A percentile compares a stretch with the other conserved stretches of the same genome.
Conservation (phyloP, 2,888 invertebrate genomes). For the Nipponacmea schrenckii region DNA sequence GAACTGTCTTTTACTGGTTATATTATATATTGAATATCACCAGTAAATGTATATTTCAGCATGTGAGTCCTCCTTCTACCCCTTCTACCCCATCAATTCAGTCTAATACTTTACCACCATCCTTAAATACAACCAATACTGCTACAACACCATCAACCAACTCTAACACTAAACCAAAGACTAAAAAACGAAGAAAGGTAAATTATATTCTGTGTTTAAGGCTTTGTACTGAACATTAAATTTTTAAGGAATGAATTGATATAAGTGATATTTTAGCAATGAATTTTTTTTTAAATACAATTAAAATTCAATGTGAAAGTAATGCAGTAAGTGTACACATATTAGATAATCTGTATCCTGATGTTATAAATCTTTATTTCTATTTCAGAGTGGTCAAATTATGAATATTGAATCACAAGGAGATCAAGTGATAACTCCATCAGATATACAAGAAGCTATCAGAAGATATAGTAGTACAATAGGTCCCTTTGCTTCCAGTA, state of each 20-base stretch:
- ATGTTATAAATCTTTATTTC: no score
- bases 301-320: no score
- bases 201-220: not conserved
- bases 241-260: no score
- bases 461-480: constrained; percentile 74
- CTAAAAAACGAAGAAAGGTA: constrained; percentile 52
- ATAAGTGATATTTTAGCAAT: no score
- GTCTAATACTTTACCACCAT: constrained; percentile 18
- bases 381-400: constrained; percentile 41
- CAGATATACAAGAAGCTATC: constrained; percentile 85
- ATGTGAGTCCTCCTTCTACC: constrained; percentile 28
- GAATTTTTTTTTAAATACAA: no score
- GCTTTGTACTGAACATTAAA: no score
- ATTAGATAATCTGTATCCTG: no score
- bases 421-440: constrained; percentile 75
- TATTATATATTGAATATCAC: no score
- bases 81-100: constrained; percentile 41
- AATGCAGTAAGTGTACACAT: no score
- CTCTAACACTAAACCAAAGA: constrained; percentile 35
- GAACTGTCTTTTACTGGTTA: no score
- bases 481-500: constrained; percentile 61
- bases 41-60: constrained; percentile 4
- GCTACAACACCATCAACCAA: constrained; percentile 14
- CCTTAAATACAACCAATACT: constrained; percentile 20
- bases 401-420: constrained; percentile 36